These are phyloP conservation scores for Diachrysia chrysitis DNA, from an alignment of 2,888 invertebrate species.

Conservation along the genomic window DNA sequence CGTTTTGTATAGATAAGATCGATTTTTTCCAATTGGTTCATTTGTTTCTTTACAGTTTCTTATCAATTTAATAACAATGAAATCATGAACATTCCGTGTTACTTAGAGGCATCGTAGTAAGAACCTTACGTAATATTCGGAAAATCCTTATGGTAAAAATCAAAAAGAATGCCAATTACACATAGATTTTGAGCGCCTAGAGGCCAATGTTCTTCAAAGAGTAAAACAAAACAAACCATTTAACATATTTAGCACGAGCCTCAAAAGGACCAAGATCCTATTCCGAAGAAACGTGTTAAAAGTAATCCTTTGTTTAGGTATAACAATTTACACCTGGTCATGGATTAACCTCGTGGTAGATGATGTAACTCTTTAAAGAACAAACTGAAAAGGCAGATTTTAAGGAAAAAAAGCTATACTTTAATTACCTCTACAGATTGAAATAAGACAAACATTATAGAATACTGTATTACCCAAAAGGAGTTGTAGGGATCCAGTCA, in stretches of 20 bases:
- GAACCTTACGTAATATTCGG: neutral
- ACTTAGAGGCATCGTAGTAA: neutral
- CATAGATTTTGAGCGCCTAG: neutral
- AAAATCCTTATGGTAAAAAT: neutral
- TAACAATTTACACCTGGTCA: slow-evolving; percentile 19
- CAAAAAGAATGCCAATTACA: neutral
- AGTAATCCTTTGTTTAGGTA: slow-evolving; percentile 23
- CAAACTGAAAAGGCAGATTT: neutral
- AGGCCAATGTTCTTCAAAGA: slow-evolving; percentile 31
- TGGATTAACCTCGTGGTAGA: neutral
- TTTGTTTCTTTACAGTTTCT: too few species aligned
- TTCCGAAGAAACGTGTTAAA: slow-evolving; percentile 10
- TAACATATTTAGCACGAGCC: slow-evolving; percentile 32
- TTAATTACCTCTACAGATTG: too few species aligned
- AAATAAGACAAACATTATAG: too few species aligned
- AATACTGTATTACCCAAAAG: too few species aligned
- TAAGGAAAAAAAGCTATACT: neutral
- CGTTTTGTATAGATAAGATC: neutral
- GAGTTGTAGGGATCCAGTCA: too few species aligned
- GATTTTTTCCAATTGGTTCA: too few species aligned
- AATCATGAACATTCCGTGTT: neutral
- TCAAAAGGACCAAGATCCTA: slow-evolving; percentile 7
- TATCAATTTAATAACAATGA: neutral
- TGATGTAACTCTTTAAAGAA: neutral
- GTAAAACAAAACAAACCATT: slow-evolving; percentile 34